phyloP scores from a whole-genome alignment of 1,140 invertebrate genomes.

The Nixonia krombeini region DNA sequence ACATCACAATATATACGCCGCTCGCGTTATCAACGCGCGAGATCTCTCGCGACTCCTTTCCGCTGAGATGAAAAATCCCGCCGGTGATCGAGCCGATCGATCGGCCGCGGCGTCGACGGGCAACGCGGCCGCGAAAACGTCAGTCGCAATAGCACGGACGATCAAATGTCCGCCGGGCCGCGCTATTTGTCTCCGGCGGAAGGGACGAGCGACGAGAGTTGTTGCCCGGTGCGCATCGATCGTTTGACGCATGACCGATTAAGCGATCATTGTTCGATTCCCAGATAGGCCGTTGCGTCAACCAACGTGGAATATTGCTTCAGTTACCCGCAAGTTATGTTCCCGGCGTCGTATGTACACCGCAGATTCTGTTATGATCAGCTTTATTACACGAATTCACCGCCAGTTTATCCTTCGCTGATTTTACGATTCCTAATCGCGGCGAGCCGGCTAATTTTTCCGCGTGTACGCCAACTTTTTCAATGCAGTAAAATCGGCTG shows the following conservation, averaged over 20 bases:
- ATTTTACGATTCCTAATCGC: no score
- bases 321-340: constrained; percentile 32
- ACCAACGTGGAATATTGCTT: constrained; percentile 44
- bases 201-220: constrained; percentile 57
- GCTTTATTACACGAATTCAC: constrained; percentile 3
- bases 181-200: constrained; percentile 69
- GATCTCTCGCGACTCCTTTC: not conserved
- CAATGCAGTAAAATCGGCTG: not conserved
- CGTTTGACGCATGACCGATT: constrained; percentile 70
- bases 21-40: constrained; percentile 3
- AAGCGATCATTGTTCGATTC: constrained; percentile 60
- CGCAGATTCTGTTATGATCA: not conserved
- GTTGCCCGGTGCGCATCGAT: constrained; percentile 56
- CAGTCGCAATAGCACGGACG: constrained; percentile 68
- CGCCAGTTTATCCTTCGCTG: no score
- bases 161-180: constrained; percentile 66
- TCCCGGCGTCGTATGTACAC: not conserved
- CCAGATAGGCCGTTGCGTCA: constrained; percentile 42
- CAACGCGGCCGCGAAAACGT: constrained; percentile 59
- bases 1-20: constrained; percentile 11
- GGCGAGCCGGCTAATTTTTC: no score
- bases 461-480: no score
- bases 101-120: constrained; percentile 12
- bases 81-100: not conserved
- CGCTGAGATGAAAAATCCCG: not conserved